phyloP scores from a whole-genome alignment of 2,113 vertebrate genomes.

The Lichenostomus cassidix region DNA sequence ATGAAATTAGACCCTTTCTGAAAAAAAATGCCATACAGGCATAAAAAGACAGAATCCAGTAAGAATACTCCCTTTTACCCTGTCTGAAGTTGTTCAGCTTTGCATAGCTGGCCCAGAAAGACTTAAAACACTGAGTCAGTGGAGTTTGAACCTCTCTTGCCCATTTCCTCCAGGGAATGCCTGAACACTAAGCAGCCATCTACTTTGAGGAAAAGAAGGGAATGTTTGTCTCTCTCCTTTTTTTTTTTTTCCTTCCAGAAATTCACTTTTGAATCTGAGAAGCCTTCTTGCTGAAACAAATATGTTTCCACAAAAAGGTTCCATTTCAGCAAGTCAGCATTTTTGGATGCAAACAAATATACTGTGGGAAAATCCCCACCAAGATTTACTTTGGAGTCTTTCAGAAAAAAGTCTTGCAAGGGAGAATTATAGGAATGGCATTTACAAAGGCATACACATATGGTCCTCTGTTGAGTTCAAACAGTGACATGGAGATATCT shows the following conservation, averaged over 20 bases:
- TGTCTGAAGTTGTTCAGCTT: background rate
- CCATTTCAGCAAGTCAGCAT: background rate
- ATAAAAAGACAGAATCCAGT: background rate
- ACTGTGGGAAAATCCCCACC: conserved; percentile 53
- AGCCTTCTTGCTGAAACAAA: conserved; percentile 12
- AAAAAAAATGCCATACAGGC: background rate
- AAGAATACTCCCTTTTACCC: background rate
- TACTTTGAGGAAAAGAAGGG: background rate
- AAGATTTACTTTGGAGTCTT: conserved; percentile 14
- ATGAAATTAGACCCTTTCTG: background rate
- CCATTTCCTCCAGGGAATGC: background rate
- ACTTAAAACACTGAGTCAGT: background rate
- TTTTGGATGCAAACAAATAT: conserved; percentile 35
- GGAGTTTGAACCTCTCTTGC: background rate
- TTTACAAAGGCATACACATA: background rate
- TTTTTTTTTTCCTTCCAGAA: background rate
- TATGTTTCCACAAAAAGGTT: conserved; percentile 41
- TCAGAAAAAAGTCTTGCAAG: background rate
- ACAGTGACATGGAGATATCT: background rate
- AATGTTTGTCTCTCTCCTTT: background rate
- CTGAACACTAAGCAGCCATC: background rate
- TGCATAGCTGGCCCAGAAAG: background rate
- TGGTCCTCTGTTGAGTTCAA: background rate
- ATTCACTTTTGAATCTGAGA: conserved; percentile 20
- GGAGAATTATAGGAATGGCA: conserved; percentile 2